A percentile compares a stretch with the other conserved stretches of the same genome.
Conservation (phyloP, 2,888 invertebrate species). For the Tetheella fluctuosa region DNA sequence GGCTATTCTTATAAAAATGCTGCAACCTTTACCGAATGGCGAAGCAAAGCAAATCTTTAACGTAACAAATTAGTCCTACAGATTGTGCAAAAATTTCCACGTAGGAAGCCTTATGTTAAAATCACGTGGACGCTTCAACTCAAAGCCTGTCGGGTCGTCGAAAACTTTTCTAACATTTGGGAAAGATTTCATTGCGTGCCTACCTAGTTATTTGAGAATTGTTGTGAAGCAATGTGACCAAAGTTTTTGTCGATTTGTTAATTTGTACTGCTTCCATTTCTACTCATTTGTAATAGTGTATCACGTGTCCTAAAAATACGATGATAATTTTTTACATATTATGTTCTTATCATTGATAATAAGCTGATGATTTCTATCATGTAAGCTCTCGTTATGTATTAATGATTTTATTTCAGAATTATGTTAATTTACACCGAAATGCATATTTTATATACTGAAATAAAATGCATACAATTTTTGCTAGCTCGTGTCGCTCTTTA, state of each 20-base stretch:
- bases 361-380: not conserved
- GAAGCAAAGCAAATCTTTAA: no score
- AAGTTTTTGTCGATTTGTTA: not conserved
- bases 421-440: not conserved
- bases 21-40: no score
- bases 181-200: not conserved
- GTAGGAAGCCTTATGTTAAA: not conserved
- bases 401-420: not conserved
- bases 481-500: constrained; percentile 10
- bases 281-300: not conserved
- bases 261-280: not conserved
- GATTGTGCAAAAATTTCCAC: no score
- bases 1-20: no score
- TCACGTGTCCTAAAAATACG: not conserved
- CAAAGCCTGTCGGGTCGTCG: no score
- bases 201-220: not conserved
- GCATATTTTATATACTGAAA: not conserved
- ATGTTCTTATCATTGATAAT: not conserved
- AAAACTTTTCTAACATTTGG: not conserved
- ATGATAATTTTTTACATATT: not conserved
- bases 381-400: not conserved
- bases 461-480: not conserved
- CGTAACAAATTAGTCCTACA: no score
- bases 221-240: not conserved
- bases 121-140: not conserved